Percentiles rank a stretch among this genome's conserved stretches.
These are phyloP conservation scores for Lanistes nyassanus DNA, from an alignment of 1,140 invertebrate genomes.

Conservation along the genomic window DNA sequence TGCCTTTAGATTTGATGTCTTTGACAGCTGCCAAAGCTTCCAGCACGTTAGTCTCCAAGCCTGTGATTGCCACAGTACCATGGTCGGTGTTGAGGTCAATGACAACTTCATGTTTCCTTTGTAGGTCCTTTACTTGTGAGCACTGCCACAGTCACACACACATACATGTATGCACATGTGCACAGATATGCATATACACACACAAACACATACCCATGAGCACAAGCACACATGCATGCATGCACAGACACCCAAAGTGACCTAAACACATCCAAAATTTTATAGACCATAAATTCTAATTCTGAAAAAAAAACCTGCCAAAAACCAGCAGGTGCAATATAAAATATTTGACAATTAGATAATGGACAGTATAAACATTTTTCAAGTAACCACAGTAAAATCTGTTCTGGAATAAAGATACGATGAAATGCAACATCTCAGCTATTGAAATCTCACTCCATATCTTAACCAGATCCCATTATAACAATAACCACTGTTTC, in stretches of 20 bases:
- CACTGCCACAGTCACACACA: background rate
- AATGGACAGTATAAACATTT: too few relatives aligned
- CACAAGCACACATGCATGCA: constrained; percentile 3
- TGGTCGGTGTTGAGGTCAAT: background rate
- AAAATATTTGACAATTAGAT: too few relatives aligned
- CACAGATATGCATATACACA: background rate
- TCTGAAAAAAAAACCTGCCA: too few relatives aligned
- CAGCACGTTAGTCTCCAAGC: constrained; percentile 4
- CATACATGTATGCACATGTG: background rate
- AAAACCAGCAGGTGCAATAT: too few relatives aligned
- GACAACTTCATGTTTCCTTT: constrained; percentile 12
- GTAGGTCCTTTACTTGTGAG: constrained; percentile 1
- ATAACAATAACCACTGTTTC: too few relatives aligned
- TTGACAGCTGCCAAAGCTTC: constrained; percentile 8
- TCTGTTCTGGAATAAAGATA: too few relatives aligned
- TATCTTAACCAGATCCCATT: too few relatives aligned
- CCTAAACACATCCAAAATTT: too few relatives aligned
- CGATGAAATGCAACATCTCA: too few relatives aligned
- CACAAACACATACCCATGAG: background rate
- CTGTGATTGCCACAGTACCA: background rate
- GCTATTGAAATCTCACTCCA: too few relatives aligned
- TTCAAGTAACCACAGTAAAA: too few relatives aligned
- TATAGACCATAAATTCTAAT: too few relatives aligned
- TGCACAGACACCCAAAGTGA: background rate
- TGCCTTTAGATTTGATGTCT: constrained; percentile 2